Percentiles rank a stretch among this genome's conserved stretches.
These are phyloP conservation scores for Belgica antarctica DNA, from an alignment of 2,888 invertebrate genomes.

Conservation along the genomic window DNA sequence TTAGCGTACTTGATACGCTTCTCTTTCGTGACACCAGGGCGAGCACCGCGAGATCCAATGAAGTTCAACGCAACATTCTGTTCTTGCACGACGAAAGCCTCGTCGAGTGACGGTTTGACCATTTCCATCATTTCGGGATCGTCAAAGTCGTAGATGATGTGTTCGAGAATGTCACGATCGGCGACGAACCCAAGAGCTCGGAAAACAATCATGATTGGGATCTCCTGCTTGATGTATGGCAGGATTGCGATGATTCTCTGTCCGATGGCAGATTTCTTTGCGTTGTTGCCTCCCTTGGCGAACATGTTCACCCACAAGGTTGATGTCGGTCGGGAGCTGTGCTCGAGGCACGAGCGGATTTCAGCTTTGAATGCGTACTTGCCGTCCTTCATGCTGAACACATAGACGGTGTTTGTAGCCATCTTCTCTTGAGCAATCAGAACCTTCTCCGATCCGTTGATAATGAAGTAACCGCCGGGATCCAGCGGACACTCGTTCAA, in stretches of 20 bases:
- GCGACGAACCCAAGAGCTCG: conserved; percentile 99
- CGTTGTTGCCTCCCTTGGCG: conserved; percentile 96
- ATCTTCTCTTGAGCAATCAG: conserved; percentile 99
- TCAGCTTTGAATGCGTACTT: conserved; percentile 99
- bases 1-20: conserved; percentile 98
- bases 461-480: conserved; percentile 99
- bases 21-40: conserved; percentile 97
- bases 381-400: conserved; percentile 99
- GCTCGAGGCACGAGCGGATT: conserved; percentile 91
- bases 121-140: conserved; percentile 99
- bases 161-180: conserved; percentile 97
- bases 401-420: conserved; percentile 99
- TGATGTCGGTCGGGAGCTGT: conserved; percentile 92
- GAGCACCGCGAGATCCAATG: conserved; percentile 95
- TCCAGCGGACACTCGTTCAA: conserved; percentile 98
- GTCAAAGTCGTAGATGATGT: conserved; percentile 99
- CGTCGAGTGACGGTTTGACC: conserved; percentile 98
- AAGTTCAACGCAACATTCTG: conserved; percentile 98
- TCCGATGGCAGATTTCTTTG: conserved; percentile 98
- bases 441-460: conserved; percentile 98
- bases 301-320: conserved; percentile 99
- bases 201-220: conserved; percentile 99
- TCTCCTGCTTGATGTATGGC: conserved; percentile 99
- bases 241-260: conserved; percentile 96
- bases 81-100: conserved; percentile 99